Evolutionary conservation across 2,888 invertebrate species (phyloP).

Genomic region (Drosophila niveifrons): DNA sequence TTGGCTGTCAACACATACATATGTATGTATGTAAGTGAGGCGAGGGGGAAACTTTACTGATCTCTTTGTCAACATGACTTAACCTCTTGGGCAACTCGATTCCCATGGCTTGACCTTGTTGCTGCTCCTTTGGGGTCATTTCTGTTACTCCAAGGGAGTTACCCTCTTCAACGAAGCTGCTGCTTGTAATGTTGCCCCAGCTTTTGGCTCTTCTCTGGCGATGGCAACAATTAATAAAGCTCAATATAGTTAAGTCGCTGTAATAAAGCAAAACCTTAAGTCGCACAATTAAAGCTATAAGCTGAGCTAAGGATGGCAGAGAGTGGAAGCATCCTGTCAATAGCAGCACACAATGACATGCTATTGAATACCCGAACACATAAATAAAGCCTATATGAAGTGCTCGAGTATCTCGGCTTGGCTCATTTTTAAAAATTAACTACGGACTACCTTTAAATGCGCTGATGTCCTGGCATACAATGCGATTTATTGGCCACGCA

Average conservation of each 20-base stretch:
- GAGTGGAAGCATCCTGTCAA: conserved; percentile 43
- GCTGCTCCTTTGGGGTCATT: conserved; percentile 36
- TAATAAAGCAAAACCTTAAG: conserved; percentile 75
- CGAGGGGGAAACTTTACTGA: conserved; percentile 41
- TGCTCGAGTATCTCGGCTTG: conserved; percentile 52
- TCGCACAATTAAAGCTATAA: conserved; percentile 72
- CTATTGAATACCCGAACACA: conserved; percentile 46
- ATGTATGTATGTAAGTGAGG: too few species aligned
- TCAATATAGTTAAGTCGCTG: conserved; percentile 64
- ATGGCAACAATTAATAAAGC: conserved; percentile 73
- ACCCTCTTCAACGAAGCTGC: conserved; percentile 47
- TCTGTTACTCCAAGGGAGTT: conserved; percentile 8
- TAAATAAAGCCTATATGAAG: conserved; percentile 42
- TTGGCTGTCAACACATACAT: conserved; percentile 25
- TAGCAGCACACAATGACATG: conserved; percentile 52
- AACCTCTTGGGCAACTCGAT: conserved; percentile 39
- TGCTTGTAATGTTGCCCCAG: conserved; percentile 1
- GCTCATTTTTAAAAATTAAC: conserved; percentile 73
- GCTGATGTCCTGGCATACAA: conserved; percentile 47
- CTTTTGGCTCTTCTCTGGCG: conserved; percentile 10
- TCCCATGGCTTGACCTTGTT: conserved; percentile 53
- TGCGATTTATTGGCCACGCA: conserved; percentile 77
- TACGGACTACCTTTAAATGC: conserved; percentile 58
- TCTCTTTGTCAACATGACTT: conserved; percentile 62
- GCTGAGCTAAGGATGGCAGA: conserved; percentile 13